Evolutionary conservation across 2,797 vertebrate genomes (phyloP).

Genomic region (Triplophysa bombifrons): DNA sequence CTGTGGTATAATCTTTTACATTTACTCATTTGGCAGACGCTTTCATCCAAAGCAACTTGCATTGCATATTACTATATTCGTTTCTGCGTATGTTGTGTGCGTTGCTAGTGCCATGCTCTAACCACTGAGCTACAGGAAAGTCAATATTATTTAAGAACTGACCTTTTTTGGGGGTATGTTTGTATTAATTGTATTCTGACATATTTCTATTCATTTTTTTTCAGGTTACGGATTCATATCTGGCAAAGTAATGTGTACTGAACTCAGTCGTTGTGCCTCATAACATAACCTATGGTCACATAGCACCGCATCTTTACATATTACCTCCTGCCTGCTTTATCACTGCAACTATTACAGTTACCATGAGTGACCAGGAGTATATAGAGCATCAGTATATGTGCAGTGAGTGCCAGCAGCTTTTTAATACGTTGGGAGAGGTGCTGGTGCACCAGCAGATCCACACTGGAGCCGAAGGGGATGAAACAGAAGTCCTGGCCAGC

Average conservation of each 20-base stretch:
- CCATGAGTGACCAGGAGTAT: conserved; percentile 80
- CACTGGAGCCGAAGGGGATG: conserved; percentile 71
- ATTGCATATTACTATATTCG: too few relatives aligned
- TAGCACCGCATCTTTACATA: conserved; percentile 11
- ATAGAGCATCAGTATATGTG: conserved; percentile 94
- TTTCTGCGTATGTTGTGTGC: too few relatives aligned
- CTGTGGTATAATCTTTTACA: too few relatives aligned
- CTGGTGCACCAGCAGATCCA: conserved; percentile 91
- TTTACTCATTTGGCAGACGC: too few relatives aligned
- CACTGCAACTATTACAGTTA: conserved; percentile 11
- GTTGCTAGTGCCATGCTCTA: too few relatives aligned
- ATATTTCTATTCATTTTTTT: conserved; percentile 5
- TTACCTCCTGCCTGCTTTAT: not conserved
- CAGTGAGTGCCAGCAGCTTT: conserved; percentile 90
- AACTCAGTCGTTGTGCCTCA: not conserved
- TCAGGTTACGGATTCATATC: not conserved
- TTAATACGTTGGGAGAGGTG: conserved; percentile 88
- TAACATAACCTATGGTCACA: conserved; percentile 19
- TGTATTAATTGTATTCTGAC: too few relatives aligned
- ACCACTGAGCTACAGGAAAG: too few relatives aligned
- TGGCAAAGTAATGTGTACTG: conserved; percentile 24
- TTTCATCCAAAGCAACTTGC: too few relatives aligned
- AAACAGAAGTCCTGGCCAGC: conserved; percentile 58
- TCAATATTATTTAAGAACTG: too few relatives aligned
- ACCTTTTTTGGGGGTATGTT: too few relatives aligned